Conservation (phyloP, 2,113 vertebrate genomes). For the Formicarius rufipectus region DNA sequence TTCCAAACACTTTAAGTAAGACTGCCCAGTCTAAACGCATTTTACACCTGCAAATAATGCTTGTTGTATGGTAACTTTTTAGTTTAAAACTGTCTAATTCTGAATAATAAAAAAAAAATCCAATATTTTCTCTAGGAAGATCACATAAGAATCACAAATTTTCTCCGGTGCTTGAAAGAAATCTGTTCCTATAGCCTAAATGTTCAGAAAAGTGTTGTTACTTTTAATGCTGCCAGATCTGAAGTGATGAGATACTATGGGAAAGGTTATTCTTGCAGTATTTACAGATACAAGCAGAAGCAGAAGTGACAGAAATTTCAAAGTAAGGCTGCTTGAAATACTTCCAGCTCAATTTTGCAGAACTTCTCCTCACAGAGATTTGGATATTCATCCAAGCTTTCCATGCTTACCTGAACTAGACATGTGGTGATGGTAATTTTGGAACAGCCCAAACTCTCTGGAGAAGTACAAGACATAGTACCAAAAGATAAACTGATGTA, state of each 20-base stretch:
- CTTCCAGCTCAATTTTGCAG: constrained; percentile 62
- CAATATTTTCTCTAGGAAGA: constrained; percentile 57
- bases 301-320: constrained; percentile 68
- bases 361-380: constrained; percentile 45
- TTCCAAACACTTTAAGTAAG: not conserved
- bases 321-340: constrained; percentile 61
- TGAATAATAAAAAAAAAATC: not conserved
- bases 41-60: not conserved
- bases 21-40: not conserved
- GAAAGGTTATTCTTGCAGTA: constrained; percentile 67
- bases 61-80: not conserved
- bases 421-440: constrained; percentile 57
- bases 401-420: constrained; percentile 59
- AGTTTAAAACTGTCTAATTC: not conserved
- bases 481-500: not conserved
- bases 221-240: constrained; percentile 61
- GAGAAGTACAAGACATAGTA: constrained; percentile 18
- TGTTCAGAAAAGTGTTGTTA: constrained; percentile 69
- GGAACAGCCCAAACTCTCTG: constrained; percentile 29
- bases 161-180: constrained; percentile 55
- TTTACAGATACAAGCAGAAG: constrained; percentile 68
- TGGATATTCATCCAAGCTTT: constrained; percentile 48
- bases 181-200: constrained; percentile 68
- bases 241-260: constrained; percentile 57
- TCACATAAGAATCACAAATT: constrained; percentile 63